Evolutionary conservation across 2,797 vertebrate species (phyloP), one percentile per base, ranked within the genome.

Genomic region (Neopelma chrysocephalum): DNA sequence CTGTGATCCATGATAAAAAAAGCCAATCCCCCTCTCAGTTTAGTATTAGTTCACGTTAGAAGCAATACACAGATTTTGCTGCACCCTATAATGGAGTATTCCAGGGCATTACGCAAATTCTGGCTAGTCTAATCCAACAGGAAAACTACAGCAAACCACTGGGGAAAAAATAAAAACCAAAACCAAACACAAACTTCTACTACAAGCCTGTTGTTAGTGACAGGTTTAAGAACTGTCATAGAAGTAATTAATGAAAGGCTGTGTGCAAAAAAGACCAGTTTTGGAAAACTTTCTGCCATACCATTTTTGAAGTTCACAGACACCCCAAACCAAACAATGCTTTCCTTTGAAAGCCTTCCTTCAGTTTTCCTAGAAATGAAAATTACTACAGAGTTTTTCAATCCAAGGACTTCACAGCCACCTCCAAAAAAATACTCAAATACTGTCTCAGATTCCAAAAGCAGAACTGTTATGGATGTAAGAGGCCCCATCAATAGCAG

Each of bases 231-330:
- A 87, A 57, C 31, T 5, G 18, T 31, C 45, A n/a, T 6, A 19
- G 4, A 57, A 75, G 12, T 19, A 57, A 9, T 38, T 36, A 58
- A 76, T 36, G n/a, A 62, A 87, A 64, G 21, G 26, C 7, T 32
- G 3, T 9, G 4, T 6, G 82, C 5, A 9, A 64, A 56, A 84
- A 38, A 38, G 5, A 0, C 1, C 1, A 50, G 16, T 20, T 86
- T 17, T 48, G 31, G 43, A 60, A 54, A 61, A 23, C 29, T 23
- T 87, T 77, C 40, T 57, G 36, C 47, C 18, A n/a, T 15, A 20
- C 2, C 7, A 8, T 40, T 81, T 90, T 15, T 42, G 19, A 88
- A 42, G 34, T 26, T 69, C 32, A 87, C 23, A 71, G 29, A 72
- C 10, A 43, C 1, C 6, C 32, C 34, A 56, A 66, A 70, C 1